Evolutionary conservation across 2,797 vertebrate species (phyloP).

Genomic region (Sarcoramphus papa): DNA sequence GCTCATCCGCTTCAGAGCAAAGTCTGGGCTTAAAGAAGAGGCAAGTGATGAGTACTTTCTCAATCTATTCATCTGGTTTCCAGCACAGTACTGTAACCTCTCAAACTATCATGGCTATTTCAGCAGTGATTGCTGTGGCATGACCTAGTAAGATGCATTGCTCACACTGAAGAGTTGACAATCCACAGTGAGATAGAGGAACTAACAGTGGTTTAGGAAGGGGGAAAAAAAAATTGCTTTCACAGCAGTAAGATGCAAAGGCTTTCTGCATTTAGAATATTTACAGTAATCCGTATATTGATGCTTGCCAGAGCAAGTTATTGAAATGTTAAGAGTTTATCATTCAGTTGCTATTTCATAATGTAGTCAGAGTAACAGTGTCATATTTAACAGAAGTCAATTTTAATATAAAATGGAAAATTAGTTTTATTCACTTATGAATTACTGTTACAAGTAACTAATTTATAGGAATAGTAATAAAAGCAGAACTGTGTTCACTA

Average conservation of each 20-base stretch:
- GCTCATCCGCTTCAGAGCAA: neutral
- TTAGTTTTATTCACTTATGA: conserved; percentile 29
- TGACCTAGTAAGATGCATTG: neutral
- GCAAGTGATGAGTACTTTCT: neutral
- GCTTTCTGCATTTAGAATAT: neutral
- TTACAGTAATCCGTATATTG: neutral
- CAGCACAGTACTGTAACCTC: neutral
- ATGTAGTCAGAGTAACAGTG: neutral
- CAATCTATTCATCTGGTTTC: neutral
- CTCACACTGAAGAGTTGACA: neutral
- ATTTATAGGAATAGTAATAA: conserved; percentile 45
- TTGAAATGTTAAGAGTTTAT: neutral
- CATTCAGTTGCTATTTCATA: neutral
- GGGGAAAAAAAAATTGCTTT: neutral
- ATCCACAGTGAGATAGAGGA: neutral
- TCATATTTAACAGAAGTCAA: neutral
- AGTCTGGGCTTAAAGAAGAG: neutral
- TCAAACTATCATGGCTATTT: neutral
- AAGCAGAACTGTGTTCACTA: conserved; percentile 10
- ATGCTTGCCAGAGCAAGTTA: neutral
- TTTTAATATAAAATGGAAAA: conserved; percentile 50
- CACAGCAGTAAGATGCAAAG: neutral
- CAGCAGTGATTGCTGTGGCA: neutral
- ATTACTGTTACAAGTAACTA: conserved; percentile 8
- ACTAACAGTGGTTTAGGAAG: neutral